Evolutionary conservation across 2,797 vertebrate genomes (phyloP).

Genomic region (Danio kyathit): DNA sequence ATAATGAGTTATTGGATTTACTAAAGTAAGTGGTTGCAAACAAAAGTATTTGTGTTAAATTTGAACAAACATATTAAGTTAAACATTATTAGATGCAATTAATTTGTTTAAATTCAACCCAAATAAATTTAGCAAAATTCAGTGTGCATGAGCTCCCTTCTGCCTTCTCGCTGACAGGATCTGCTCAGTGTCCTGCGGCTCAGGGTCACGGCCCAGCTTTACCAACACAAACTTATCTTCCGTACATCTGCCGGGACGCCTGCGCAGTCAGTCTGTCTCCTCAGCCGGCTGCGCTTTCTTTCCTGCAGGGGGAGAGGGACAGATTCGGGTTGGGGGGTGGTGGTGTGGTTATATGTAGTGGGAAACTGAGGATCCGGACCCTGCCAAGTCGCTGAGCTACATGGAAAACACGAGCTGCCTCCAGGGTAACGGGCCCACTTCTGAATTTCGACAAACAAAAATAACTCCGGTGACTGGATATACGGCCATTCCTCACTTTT

Average conservation of each 20-base stretch:
- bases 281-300: slow-evolving; percentile 87
- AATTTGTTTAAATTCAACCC: too few relatives aligned
- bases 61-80: too few relatives aligned
- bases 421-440: slow-evolving; percentile 80
- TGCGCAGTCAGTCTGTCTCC: slow-evolving; percentile 99
- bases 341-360: slow-evolving; percentile 68
- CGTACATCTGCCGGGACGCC: slow-evolving; percentile 92
- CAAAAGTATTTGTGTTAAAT: too few relatives aligned
- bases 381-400: slow-evolving; percentile 85
- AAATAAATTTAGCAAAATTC: too few relatives aligned
- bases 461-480: slow-evolving; percentile 75
- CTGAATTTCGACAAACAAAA: slow-evolving; percentile 80
- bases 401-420: slow-evolving; percentile 85
- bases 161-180: slow-evolving; percentile 96
- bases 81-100: too few relatives aligned
- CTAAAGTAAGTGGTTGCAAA: too few relatives aligned
- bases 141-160: slow-evolving; percentile 75
- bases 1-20: too few relatives aligned
- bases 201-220: slow-evolving; percentile 95
- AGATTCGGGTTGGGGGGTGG: slow-evolving; percentile 51
- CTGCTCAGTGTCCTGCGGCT: slow-evolving; percentile 99
- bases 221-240: slow-evolving; percentile 99
- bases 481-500: slow-evolving; percentile 63
- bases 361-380: slow-evolving; percentile 78
- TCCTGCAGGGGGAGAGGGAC: slow-evolving; percentile 79